Conservation (phyloP, 2,888 invertebrate genomes). For the Icerya purchasi region DNA sequence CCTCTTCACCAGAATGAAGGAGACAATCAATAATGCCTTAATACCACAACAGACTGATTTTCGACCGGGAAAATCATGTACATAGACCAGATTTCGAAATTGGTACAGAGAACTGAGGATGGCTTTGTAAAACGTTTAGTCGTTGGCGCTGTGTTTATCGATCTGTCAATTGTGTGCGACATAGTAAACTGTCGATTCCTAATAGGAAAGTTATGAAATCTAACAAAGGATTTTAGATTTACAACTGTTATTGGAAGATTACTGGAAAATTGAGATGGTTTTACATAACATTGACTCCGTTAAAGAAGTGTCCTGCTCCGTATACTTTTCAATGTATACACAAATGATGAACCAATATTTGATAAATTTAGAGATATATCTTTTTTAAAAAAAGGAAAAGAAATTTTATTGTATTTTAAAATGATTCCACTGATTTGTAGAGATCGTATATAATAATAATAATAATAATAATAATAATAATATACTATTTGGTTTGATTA, state of each 20-base stretch:
- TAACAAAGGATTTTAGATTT: not conserved
- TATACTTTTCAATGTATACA: no score
- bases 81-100: not conserved
- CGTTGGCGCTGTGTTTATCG: not conserved
- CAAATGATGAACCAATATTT: no score
- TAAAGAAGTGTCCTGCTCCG: no score
- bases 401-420: no score
- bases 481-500: no score
- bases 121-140: not conserved
- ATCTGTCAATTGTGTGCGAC: not conserved
- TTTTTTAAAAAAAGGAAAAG: no score
- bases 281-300: no score
- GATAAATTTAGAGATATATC: no score
- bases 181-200: not conserved
- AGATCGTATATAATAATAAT: no score
- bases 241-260: not conserved
- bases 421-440: no score
- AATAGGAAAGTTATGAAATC: not conserved
- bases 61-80: not conserved
- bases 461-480: no score
- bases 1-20: not conserved
- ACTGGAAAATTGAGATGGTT: not conserved
- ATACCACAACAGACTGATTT: not conserved
- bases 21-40: not conserved
- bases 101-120: not conserved